These are phyloP conservation scores for Spodoptera littoralis DNA, from an alignment of 2,888 invertebrate genomes.

Conservation along the genomic window DNA sequence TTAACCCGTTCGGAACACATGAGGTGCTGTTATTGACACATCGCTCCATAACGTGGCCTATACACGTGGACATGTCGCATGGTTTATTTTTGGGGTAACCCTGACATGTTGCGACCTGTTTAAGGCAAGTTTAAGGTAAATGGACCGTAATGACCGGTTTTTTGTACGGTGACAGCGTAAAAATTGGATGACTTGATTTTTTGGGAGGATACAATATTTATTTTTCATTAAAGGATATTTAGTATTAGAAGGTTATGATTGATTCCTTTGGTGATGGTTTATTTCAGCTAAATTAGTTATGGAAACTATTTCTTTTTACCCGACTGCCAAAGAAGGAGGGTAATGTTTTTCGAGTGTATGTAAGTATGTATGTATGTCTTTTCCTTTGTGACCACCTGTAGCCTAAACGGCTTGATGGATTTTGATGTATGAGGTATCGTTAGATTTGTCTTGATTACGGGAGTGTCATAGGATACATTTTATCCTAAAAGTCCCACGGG, in stretches of 20 bases:
- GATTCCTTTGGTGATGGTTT: too few relatives aligned
- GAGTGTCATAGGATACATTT: too few relatives aligned
- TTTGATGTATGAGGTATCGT: too few relatives aligned
- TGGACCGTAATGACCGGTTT: conserved; percentile 23
- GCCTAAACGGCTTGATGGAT: too few relatives aligned
- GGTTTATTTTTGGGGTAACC: conserved; percentile 44
- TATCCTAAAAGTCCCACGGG: too few relatives aligned
- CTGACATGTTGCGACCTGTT: conserved; percentile 9
- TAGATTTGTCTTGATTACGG: too few relatives aligned
- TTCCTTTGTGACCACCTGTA: too few relatives aligned
- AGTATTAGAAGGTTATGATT: background rate
- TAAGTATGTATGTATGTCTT: too few relatives aligned
- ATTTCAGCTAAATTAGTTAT: too few relatives aligned
- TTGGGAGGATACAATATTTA: background rate
- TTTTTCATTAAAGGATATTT: background rate
- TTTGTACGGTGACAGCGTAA: conserved; percentile 3
- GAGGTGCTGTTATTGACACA: conserved; percentile 34
- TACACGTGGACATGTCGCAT: conserved; percentile 42
- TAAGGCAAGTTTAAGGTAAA: conserved; percentile 13
- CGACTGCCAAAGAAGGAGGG: too few relatives aligned
- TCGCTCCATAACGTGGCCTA: conserved; percentile 29
- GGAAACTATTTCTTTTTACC: too few relatives aligned
- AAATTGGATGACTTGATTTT: background rate
- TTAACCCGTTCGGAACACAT: conserved; percentile 20
- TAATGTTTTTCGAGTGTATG: too few relatives aligned